Base-by-base conservation (phyloP, 2,113 vertebrate genomes). In the Gasterosteus aculeatus region DNA sequence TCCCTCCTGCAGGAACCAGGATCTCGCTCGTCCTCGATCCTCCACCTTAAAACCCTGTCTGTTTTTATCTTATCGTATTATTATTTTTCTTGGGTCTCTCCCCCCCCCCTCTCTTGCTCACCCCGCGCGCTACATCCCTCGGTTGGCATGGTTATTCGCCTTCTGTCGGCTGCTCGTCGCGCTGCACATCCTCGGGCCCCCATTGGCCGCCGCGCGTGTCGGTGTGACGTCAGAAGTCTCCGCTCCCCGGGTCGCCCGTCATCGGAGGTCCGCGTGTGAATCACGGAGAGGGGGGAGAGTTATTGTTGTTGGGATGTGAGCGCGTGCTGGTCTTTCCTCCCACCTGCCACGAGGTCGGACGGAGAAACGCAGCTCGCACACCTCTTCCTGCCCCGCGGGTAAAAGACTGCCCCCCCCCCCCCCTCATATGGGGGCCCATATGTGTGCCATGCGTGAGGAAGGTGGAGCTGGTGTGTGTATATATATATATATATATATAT, bases 161-260 rank as follows among this genome's bases (percentile, higher is more conserved):
- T 85, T 87, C 87, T 83, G 84, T 91, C 79, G 76, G 82, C 78
- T 31, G 89, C 85, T 80, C 81, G 86, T 87, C 78, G 75, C 85
- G 84, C 89, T 88, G 84, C 84, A 72, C 86, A 87, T 86, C 85
- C 80, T 69, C 87, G 65, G 69, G 82, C 71, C 18, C 85, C 88
- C 59, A 91, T 91, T 92, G 91, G 91, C 38, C 80, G 83, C 77
- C 80, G 83, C 77, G 80, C 84, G 14, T 69, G 83, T 86, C 84
- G 65, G 14, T 46, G 80, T 93, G 92, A 93, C 92, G 91, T 93
- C 87, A 93, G 61, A 89, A 85, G 85, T 83, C 81, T 86, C 86
- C 81, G 67, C 82, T 84, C 85, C 86, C 87, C 84, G 82, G 63
- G 80, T 69, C 79, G 5, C 62, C 62, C 88, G 88, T 86, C 87